Conservation (phyloP, 2,113 vertebrate genomes). For the Okapia johnstoni region DNA sequence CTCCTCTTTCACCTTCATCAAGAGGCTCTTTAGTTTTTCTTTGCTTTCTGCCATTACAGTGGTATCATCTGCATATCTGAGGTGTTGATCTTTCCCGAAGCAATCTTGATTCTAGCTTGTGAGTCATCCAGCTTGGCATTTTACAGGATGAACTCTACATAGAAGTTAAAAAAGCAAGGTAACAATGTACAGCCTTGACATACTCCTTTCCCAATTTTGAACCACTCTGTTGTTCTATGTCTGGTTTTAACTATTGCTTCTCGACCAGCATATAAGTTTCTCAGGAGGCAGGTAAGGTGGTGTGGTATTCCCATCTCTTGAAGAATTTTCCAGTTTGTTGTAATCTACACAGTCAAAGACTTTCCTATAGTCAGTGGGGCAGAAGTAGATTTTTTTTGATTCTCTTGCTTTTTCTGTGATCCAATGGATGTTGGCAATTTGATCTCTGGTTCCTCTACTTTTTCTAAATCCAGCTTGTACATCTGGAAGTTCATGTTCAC, state of each 20-base stretch:
- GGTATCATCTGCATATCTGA: not conserved
- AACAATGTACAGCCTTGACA: not conserved
- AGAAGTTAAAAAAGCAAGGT: not conserved
- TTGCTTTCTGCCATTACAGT: not conserved
- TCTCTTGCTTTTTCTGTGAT: not conserved
- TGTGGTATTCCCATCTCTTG: not conserved
- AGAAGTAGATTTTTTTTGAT: not conserved
- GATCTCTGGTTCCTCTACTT: not conserved
- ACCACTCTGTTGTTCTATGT: not conserved
- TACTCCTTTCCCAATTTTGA: not conserved
- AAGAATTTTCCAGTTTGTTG: not conserved
- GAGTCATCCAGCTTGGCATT: not conserved
- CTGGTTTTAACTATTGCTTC: not conserved
- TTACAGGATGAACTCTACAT: not conserved
- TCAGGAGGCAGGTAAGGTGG: not conserved
- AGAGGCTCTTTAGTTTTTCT: not conserved
- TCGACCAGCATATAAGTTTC: not conserved
- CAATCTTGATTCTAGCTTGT: not conserved
- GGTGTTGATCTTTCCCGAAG: accelerated
- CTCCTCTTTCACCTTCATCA: not conserved
- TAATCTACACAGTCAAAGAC: not conserved
- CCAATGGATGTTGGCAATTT: not conserved
- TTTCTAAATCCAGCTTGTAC: not conserved
- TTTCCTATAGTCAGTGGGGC: not conserved
- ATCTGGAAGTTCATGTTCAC: not conserved